phyloP scores from a whole-genome alignment of 2,113 vertebrate genomes.

The Nesoenas mayeri region DNA sequence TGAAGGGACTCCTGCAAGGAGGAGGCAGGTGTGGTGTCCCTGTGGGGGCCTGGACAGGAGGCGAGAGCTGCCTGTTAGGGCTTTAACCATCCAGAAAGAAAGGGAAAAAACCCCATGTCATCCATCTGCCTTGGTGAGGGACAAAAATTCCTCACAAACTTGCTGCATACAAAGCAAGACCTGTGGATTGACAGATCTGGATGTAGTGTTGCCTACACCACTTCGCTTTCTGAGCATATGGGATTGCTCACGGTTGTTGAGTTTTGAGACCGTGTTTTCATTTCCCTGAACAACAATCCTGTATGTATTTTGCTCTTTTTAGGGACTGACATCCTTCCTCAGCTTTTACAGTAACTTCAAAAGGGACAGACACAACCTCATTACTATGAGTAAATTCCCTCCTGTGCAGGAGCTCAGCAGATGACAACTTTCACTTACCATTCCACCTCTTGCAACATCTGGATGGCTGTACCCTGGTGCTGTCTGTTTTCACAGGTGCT shows the following conservation, averaged over 20 bases:
- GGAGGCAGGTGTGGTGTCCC: no score
- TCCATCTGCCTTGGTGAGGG: neutral
- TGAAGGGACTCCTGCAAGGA: no score
- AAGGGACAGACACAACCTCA: neutral
- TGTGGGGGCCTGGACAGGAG: neutral
- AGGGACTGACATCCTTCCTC: neutral
- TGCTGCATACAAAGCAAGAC: neutral
- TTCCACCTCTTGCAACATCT: neutral
- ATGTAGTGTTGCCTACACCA: neutral
- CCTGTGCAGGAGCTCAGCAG: neutral
- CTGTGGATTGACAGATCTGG: neutral
- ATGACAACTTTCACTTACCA: neutral
- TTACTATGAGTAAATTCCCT: neutral
- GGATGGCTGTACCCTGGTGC: neutral
- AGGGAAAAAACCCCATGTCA: neutral
- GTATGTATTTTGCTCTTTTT: neutral
- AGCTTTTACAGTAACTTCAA: neutral
- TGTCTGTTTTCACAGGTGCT: neutral
- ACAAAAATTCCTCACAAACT: neutral
- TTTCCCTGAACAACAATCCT: neutral
- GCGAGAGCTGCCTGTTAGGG: accelerated
- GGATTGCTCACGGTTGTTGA: neutral
- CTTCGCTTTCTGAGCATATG: neutral
- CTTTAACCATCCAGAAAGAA: neutral
- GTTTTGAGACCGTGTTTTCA: neutral